Conservation (phyloP, 2,113 vertebrate genomes). For the Gopherus evgoodei region DNA sequence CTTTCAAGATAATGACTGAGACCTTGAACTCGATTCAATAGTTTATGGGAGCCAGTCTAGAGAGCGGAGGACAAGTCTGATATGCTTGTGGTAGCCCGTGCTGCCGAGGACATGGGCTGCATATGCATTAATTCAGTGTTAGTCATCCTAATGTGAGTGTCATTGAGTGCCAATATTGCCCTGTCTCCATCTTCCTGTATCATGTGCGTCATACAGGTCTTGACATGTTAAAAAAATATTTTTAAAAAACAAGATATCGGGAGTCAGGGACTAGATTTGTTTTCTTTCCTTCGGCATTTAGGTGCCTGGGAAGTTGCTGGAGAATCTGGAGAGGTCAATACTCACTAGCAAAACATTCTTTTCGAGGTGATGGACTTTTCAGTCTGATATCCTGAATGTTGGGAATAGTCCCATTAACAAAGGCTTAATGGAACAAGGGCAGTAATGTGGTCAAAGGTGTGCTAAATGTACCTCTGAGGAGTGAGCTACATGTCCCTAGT, state of each 20-base stretch:
- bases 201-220: neutral
- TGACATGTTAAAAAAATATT: neutral
- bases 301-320: neutral
- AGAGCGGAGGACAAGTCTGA: conserved; percentile 18
- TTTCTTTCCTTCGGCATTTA: neutral
- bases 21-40: conserved; percentile 12
- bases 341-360: neutral
- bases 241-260: rapidly evolving
- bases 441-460: neutral
- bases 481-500: neutral
- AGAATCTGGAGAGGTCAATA: neutral
- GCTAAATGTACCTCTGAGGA: neutral
- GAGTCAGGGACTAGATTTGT: neutral
- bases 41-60: neutral
- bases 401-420: neutral
- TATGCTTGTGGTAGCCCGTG: neutral
- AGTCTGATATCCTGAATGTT: neutral
- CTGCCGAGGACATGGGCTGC: neutral
- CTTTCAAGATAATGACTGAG: conserved; percentile 5
- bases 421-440: neutral
- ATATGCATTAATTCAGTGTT: neutral
- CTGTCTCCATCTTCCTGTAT: neutral
- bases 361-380: neutral
- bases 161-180: neutral
- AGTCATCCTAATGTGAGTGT: neutral